Evolutionary conservation across 2,797 vertebrate species (phyloP).

Genomic region (Brotula barbata): DNA sequence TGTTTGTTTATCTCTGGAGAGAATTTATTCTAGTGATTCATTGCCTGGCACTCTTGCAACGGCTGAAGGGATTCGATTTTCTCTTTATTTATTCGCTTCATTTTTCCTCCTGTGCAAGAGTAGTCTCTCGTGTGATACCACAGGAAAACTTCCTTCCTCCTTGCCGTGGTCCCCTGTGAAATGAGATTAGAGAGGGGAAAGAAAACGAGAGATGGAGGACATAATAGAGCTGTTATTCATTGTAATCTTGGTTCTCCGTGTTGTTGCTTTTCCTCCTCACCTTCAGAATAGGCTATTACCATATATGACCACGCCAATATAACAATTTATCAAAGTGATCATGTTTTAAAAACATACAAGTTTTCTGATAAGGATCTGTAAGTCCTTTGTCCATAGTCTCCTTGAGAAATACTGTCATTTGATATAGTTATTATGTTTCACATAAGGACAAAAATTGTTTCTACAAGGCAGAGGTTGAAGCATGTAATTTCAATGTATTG

Average conservation of each 20-base stretch:
- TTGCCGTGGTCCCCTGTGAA: conserved; percentile 61
- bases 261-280: conserved; percentile 53
- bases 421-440: conserved; percentile 29
- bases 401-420: conserved; percentile 15
- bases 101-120: conserved; percentile 70
- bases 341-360: conserved; percentile 42
- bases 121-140: conserved; percentile 65
- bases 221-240: conserved; percentile 73
- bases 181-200: conserved; percentile 71
- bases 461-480: conserved; percentile 27
- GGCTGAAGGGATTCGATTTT: conserved; percentile 80
- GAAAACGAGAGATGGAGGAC: conserved; percentile 61
- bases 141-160: conserved; percentile 57
- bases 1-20: conserved; percentile 82
- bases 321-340: conserved; percentile 48
- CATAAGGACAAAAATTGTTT: conserved; percentile 28
- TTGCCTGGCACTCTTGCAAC: conserved; percentile 72
- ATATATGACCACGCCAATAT: conserved; percentile 52
- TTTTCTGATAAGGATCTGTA: conserved; percentile 16
- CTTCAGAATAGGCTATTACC: conserved; percentile 50
- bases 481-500: conserved; percentile 64
- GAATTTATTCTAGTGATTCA: conserved; percentile 83
- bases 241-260: conserved; percentile 54
- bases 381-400: conserved; percentile 12
- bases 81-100: conserved; percentile 80